Evolutionary conservation across 1,140 invertebrate species (phyloP).

Genomic region (Antheraea mylitta): DNA sequence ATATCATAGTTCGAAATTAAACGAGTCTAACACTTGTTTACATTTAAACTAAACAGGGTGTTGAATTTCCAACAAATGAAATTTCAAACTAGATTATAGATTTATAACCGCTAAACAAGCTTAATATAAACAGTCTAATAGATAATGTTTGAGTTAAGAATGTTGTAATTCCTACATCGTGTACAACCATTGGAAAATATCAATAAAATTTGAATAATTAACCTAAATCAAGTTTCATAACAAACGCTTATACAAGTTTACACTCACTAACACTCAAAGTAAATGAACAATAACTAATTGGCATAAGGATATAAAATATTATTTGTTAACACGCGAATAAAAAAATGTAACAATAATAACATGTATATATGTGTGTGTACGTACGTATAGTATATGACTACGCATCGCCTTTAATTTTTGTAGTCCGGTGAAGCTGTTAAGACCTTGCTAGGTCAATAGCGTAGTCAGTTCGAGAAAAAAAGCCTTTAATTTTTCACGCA

Average conservation of each 20-base stretch:
- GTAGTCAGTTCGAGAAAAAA: too few species aligned
- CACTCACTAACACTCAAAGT: not conserved
- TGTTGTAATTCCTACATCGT: not conserved
- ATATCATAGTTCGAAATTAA: too few species aligned
- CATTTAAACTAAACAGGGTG: too few species aligned
- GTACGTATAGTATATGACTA: too few species aligned
- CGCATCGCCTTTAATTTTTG: too few species aligned
- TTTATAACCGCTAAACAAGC: not conserved
- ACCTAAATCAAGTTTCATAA: not conserved
- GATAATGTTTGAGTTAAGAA: not conserved
- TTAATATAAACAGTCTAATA: not conserved
- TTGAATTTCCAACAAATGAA: too few species aligned
- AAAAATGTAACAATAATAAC: not conserved
- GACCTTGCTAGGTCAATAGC: too few species aligned
- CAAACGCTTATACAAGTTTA: not conserved
- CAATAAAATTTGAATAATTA: not conserved
- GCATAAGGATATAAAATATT: not conserved
- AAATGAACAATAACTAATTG: not conserved
- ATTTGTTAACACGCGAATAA: not conserved
- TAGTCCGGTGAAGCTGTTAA: too few species aligned
- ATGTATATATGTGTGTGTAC: too few species aligned
- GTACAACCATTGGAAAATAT: not conserved
- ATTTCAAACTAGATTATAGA: too few species aligned
- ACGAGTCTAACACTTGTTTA: too few species aligned
- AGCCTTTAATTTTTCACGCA: too few species aligned